Evolutionary conservation across 1,140 invertebrate species (phyloP), one percentile per base, ranked within the genome.

Genomic region (Zaprionus camerounensis): DNA sequence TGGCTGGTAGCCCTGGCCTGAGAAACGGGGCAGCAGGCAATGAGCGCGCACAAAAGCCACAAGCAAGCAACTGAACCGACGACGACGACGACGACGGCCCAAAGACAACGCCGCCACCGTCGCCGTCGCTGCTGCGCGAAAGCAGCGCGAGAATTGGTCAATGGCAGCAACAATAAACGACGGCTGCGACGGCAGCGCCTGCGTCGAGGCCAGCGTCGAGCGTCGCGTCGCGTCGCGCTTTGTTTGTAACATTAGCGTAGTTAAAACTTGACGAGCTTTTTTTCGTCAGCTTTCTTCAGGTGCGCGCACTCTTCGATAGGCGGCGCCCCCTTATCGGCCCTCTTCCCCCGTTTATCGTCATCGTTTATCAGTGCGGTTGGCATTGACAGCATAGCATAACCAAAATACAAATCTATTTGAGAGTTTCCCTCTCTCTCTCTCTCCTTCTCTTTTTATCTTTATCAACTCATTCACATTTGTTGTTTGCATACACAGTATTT

Each of bases 211-310:
- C 55, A 53, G 44, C 61, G 69, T 44, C 36, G 20, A 38, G 46
- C 69, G 63, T 49, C 22, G 41, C 34, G 38, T 28, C 71, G 76
- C 56, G 63, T 53, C 72, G 61, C 62, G 74, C 36, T 78, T 72
- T 72, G 66, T 73, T 76, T 77, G 71, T 76, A 78, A 71, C 56
- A 63, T 73, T 82, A 83, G 74, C 74, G 77, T 84, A 82, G 83
- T 78, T 88, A 87, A 87, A 88, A 79, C 67, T 83, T 82, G 71
- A 78, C 56, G 77, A 80, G 76, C 78, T 82, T 78, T 71, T 67
- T 64, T 76, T 79, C 70, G 78, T 66, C 75, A 84, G 82, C 78
- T 84, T 84, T 84, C 82, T 84, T 82, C 63, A 70, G 76, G 57
- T 63, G 69, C 70, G 70, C 62, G 31, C 41, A 44, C 59, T 58